Evolutionary conservation across 2,113 vertebrate genomes (phyloP).

Genomic region (Etheostoma cragini): DNA sequence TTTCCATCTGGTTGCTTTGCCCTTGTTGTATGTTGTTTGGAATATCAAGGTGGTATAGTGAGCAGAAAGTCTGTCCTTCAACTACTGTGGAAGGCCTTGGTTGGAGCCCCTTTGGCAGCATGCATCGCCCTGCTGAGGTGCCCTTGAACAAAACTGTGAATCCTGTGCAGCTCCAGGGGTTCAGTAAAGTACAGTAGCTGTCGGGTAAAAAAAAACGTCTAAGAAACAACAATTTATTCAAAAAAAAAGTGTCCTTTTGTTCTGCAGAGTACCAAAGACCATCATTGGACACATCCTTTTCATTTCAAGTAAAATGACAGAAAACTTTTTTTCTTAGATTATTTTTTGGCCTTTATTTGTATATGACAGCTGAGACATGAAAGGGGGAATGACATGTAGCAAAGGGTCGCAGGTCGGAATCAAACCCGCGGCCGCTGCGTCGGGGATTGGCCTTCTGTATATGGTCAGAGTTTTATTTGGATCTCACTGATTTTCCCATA

Average conservation of each 20-base stretch:
- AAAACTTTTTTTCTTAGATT: too few species aligned
- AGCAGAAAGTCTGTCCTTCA: constrained; percentile 56
- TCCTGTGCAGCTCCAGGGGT: constrained; percentile 18
- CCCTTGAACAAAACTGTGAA: constrained; percentile 61
- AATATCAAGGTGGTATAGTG: constrained; percentile 29
- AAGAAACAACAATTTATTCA: background rate
- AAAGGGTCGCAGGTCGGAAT: too few species aligned
- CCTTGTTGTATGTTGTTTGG: constrained; percentile 70
- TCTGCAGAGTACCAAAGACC: background rate
- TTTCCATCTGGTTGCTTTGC: constrained; percentile 59
- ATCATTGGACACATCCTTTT: background rate
- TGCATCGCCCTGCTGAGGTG: constrained; percentile 42
- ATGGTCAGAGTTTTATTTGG: background rate
- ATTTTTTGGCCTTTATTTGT: too few species aligned
- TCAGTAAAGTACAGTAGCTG: constrained; percentile 13
- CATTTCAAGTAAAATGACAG: background rate
- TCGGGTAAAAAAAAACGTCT: background rate
- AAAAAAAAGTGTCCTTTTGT: background rate
- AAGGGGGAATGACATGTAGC: too few species aligned
- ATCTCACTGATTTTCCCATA: background rate
- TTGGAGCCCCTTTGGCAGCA: constrained; percentile 42
- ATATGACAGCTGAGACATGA: too few species aligned
- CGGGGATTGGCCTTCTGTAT: too few species aligned
- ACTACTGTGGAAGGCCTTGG: constrained; percentile 19
- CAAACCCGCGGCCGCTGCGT: too few species aligned